Evolutionary conservation across 2,888 invertebrate species (phyloP).

Genomic region (Rhorus exstirpatorius): DNA sequence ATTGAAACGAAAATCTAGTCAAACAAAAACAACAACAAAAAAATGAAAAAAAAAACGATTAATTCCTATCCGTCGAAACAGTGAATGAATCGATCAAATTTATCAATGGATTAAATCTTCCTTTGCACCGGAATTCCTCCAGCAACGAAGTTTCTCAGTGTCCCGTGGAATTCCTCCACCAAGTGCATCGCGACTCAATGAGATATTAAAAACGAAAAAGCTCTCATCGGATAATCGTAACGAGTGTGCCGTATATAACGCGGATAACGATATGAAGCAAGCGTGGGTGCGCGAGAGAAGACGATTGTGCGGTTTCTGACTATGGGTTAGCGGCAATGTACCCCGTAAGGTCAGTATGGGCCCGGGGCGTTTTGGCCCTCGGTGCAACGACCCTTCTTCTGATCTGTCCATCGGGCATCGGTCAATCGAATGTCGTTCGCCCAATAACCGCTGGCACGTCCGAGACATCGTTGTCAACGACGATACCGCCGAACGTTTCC

Average conservation of each 20-base stretch:
- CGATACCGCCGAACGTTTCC: constrained; percentile 10
- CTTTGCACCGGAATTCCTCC: not conserved
- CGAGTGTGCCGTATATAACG: not conserved
- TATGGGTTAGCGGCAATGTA: constrained; percentile 84
- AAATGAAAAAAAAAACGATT: constrained; percentile 3
- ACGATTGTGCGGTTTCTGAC: constrained; percentile 73
- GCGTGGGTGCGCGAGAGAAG: constrained; percentile 60
- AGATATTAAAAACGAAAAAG: constrained; percentile 21
- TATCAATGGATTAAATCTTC: too few species aligned
- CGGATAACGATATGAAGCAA: constrained; percentile 53
- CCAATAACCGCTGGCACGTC: not conserved
- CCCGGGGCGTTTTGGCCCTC: constrained; percentile 80
- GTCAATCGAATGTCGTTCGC: constrained; percentile 49
- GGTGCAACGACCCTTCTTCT: constrained; percentile 76
- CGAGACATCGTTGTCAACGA: not conserved
- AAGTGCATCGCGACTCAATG: constrained; percentile 10
- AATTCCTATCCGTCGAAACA: not conserved
- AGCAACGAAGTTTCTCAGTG: constrained; percentile 21
- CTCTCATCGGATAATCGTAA: constrained; percentile 11
- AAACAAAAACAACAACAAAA: constrained; percentile 1
- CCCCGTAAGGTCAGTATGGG: constrained; percentile 80
- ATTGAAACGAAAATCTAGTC: constrained; percentile 17
- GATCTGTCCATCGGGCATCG: constrained; percentile 62
- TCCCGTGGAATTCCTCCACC: constrained; percentile 19
- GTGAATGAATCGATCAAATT: too few species aligned